Percentiles rank a stretch among this genome's conserved stretches.
Conservation (phyloP, 1,140 invertebrate species). For the Listronotus oregonensis region DNA sequence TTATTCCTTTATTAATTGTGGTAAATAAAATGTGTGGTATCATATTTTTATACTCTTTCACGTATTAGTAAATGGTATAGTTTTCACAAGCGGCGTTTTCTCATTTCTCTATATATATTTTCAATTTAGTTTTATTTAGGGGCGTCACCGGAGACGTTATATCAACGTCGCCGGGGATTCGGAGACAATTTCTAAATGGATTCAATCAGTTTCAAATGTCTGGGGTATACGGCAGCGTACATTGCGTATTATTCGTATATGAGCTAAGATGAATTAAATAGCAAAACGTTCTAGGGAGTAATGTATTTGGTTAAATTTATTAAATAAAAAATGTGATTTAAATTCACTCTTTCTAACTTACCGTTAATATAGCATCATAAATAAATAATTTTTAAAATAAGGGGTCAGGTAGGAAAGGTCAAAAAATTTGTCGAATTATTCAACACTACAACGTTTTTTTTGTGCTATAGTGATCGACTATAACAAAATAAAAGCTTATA, state of each 20-base stretch:
- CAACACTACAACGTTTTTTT: too few species aligned
- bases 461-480: too few species aligned
- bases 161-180: slow-evolving; percentile 42
- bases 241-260: background rate
- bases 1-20: too few species aligned
- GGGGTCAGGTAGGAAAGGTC: too few species aligned
- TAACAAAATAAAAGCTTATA: too few species aligned
- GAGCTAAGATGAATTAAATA: background rate
- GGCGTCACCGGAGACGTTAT: slow-evolving; percentile 35
- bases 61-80: background rate
- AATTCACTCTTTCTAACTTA: too few species aligned
- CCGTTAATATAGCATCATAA: too few species aligned
- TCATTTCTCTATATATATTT: slow-evolving; percentile 28
- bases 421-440: too few species aligned
- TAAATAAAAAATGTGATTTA: background rate
- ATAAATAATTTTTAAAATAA: too few species aligned
- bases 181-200: slow-evolving; percentile 48
- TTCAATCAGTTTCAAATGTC: slow-evolving; percentile 43
- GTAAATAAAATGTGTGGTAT: too few species aligned
- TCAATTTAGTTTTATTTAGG: slow-evolving; percentile 43
- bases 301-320: background rate
- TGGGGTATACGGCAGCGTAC: slow-evolving; percentile 29
- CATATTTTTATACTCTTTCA: too few species aligned
- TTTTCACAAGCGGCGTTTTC: slow-evolving; percentile 11
- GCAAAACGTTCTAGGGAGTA: slow-evolving; percentile 1